Base-by-base conservation (phyloP, 2,888 invertebrate genomes). In the Dendrolimus pini region DNA sequence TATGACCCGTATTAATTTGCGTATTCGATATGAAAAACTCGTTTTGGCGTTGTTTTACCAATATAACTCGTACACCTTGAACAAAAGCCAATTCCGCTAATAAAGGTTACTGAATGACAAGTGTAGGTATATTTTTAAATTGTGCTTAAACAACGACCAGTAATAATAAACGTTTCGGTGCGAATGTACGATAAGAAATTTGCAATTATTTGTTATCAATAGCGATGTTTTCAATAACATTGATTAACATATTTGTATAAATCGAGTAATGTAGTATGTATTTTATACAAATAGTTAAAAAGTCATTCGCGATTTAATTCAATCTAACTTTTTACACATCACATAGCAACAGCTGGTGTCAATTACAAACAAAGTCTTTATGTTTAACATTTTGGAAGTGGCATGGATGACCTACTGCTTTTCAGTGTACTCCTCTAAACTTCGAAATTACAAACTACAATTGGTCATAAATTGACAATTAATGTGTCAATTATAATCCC, bases 151-250 rank as follows among this genome's bases (percentile, higher is more conserved):
- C 64, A 66, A 67, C 63, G 64, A 65, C 63, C 60, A 60, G 63
- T 63, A 63, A 71, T 70, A 6, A 47, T 47, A 47, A 47, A 12
- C 47, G 3, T 47, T 47, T 47, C 59, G 62, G 66, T 64, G 79
- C 71, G 70, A 82, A 80, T 68, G 82, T 60, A 80, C 82, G 85
- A 84, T 84, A 83, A 80, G 59, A 65, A 63, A 66, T 68, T 63
- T 57, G 63, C 65, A 62, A 63, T 60, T 56, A 58, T 63, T 58
- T 55, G 59, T 6, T 30, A 30, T 30, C 57, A 58, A 56, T 55
- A 59, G 8, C 56, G 59, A 58, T 59, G 57, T 55, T 41, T 55
- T 54, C 60, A 54, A 55, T 61, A 58, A 61, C 57, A 56, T 9
- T 10, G 47, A 9, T 47, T 47, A 47, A 47, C 47, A 47, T 9